phyloP scores from a whole-genome alignment of 2,797 vertebrate species.

The Pseudochaenichthys georgianus region DNA sequence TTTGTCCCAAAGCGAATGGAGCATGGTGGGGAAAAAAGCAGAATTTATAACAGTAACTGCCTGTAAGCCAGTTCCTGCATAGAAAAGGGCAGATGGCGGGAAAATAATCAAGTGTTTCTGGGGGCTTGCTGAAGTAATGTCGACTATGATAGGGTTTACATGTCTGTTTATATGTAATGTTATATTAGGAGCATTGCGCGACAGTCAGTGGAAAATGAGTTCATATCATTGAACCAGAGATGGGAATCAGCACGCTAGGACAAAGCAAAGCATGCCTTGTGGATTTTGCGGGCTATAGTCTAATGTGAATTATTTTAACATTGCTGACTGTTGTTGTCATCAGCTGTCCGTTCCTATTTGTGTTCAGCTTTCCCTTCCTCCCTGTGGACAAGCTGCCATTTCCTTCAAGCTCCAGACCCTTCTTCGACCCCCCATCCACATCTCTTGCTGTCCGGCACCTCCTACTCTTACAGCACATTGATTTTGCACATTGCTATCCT shows the following conservation, averaged over 20 bases:
- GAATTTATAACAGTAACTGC: background rate
- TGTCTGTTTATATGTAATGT: background rate
- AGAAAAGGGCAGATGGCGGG: background rate
- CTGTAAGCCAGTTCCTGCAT: too few species aligned
- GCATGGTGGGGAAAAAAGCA: background rate
- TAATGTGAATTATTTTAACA: slow-evolving; percentile 56
- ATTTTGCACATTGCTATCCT: slow-evolving; percentile 35
- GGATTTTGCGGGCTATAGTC: slow-evolving; percentile 38
- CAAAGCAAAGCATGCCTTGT: slow-evolving; percentile 22
- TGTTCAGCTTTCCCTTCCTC: slow-evolving; percentile 19
- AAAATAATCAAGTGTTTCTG: background rate
- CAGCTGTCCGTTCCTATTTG: slow-evolving; percentile 48
- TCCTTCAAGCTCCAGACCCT: slow-evolving; percentile 19
- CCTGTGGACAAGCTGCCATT: slow-evolving; percentile 45
- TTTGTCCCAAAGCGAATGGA: background rate
- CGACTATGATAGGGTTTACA: background rate
- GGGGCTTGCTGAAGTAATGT: background rate
- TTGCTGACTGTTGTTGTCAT: slow-evolving; percentile 49
- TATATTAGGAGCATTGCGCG: background rate
- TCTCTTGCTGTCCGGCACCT: slow-evolving; percentile 19
- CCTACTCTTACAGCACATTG: slow-evolving; percentile 9
- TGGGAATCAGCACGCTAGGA: slow-evolving; percentile 18
- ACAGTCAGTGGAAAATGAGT: background rate
- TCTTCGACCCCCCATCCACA: slow-evolving; percentile 36
- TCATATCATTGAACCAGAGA: background rate